Conservation (phyloP, 2,797 vertebrate species). For the Bucorvus abyssinicus region DNA sequence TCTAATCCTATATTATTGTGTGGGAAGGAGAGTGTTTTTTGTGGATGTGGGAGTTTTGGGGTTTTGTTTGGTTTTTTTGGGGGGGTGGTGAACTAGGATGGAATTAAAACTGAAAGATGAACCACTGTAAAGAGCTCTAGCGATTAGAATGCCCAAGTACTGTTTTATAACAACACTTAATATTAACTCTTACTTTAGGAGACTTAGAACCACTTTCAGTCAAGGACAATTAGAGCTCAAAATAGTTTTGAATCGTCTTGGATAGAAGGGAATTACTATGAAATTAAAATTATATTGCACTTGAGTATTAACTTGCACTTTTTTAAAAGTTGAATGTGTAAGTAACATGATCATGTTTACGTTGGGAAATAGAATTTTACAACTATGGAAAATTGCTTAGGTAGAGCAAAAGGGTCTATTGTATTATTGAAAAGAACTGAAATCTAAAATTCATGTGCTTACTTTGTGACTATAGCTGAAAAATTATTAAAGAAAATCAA, state of each 20-base stretch:
- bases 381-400: background rate
- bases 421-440: background rate
- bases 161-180: background rate
- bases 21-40: background rate
- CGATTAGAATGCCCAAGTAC: background rate
- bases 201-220: background rate
- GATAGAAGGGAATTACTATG: background rate
- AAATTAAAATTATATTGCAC: background rate
- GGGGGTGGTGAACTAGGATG: background rate
- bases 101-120: background rate
- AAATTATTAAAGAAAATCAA: background rate
- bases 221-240: background rate
- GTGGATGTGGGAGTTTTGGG: no score
- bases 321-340: background rate
- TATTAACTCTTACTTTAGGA: background rate
- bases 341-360: background rate
- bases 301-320: background rate
- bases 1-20: background rate
- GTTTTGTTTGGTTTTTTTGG: background rate
- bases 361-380: background rate
- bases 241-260: background rate
- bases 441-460: background rate
- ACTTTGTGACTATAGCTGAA: background rate
- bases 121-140: background rate
- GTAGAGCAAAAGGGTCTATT: background rate